These are phyloP conservation scores for Crepidodera aurea DNA, from an alignment of 2,888 invertebrate genomes.

Conservation along the genomic window DNA sequence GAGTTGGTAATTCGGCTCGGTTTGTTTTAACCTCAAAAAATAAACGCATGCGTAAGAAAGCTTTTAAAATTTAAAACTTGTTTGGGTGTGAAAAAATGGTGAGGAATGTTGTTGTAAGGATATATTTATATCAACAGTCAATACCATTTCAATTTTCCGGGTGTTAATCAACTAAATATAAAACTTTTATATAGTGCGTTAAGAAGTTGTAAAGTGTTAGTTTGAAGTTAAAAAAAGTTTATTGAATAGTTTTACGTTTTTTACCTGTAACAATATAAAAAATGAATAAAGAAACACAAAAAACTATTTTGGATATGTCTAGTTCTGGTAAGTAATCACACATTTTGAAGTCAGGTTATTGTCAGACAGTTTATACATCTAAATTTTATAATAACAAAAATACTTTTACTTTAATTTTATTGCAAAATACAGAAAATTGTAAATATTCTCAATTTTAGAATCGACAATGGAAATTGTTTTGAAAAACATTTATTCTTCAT, in stretches of 20 bases:
- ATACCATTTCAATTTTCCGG: slow-evolving; percentile 3
- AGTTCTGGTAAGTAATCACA: slow-evolving; percentile 24
- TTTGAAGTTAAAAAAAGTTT: slow-evolving; percentile 17
- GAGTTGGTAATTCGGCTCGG: neutral
- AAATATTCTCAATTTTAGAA: slow-evolving; percentile 30
- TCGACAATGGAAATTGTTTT: slow-evolving; percentile 42
- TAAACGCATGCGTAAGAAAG: slow-evolving; percentile 28
- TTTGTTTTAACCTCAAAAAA: slow-evolving; percentile 16
- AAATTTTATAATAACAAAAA: too few species aligned
- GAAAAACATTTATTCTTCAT: slow-evolving; percentile 49
- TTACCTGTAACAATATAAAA: neutral
- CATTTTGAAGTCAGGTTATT: slow-evolving; percentile 3
- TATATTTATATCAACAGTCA: slow-evolving; percentile 20
- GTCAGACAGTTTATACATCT: neutral
- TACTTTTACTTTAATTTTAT: neutral
- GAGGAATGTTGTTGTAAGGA: slow-evolving; percentile 27
- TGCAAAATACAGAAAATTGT: neutral
- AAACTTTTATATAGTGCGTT: neutral
- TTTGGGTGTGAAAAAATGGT: slow-evolving; percentile 35
- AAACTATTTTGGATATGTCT: slow-evolving; percentile 21
- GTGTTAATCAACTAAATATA: neutral
- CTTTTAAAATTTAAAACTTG: slow-evolving; percentile 36
- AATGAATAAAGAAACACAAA: slow-evolving; percentile 29
- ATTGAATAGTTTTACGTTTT: slow-evolving; percentile 17
- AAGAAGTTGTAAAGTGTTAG: slow-evolving; percentile 11